Evolutionary conservation across 2,113 vertebrate genomes (phyloP).

Genomic region (Dicerorhinus sumatrensis): DNA sequence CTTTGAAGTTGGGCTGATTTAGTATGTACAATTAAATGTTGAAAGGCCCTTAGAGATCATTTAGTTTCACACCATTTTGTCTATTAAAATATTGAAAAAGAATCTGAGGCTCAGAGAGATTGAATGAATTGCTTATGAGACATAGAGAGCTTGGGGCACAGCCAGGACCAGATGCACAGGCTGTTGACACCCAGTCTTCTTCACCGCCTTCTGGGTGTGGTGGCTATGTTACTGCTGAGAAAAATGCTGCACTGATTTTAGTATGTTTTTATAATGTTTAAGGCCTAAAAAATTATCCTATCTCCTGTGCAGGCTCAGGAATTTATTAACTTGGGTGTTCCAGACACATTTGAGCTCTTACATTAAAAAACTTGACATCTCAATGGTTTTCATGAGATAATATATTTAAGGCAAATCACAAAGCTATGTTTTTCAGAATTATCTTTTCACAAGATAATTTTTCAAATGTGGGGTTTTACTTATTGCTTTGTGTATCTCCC

Average conservation of each 20-base stretch:
- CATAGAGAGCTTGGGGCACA: not conserved
- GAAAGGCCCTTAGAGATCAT: not conserved
- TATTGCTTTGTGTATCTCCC: not conserved
- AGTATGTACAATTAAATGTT: not conserved
- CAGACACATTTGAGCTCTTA: not conserved
- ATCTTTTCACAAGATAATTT: not conserved
- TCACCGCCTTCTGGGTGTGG: accelerated
- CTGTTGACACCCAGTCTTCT: accelerated
- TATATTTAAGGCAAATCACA: not conserved
- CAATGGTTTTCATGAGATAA: not conserved
- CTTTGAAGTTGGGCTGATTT: too few species aligned
- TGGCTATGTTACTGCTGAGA: not conserved
- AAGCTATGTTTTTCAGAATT: not conserved
- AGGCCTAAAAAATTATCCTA: too few species aligned
- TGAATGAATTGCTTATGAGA: not conserved
- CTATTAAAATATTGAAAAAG: not conserved
- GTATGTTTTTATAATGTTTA: not conserved
- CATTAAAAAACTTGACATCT: not conserved
- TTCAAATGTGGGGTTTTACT: not conserved
- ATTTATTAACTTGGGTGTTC: not conserved
- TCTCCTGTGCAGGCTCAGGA: not conserved
- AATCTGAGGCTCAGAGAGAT: not conserved
- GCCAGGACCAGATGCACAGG: not conserved
- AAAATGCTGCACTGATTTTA: not conserved
- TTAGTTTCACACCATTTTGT: not conserved